phyloP scores from a whole-genome alignment of 2,888 invertebrate species.

The Hartigia nigra region DNA sequence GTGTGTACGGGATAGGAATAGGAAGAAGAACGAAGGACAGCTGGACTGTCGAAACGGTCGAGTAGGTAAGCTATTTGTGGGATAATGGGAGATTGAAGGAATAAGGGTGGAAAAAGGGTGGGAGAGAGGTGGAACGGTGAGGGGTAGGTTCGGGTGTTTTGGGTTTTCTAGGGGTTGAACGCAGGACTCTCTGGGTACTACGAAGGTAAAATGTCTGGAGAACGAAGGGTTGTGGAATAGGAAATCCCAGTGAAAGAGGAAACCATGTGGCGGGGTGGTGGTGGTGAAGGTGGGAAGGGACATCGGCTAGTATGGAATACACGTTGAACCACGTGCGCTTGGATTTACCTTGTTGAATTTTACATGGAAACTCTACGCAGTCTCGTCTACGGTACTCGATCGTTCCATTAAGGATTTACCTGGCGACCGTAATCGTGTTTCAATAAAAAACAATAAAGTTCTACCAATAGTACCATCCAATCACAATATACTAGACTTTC shows the following conservation, averaged over 20 bases:
- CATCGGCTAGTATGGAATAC: constrained; percentile 17
- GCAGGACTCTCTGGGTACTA: not conserved
- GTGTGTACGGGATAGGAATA: constrained; percentile 23
- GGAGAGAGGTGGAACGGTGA: constrained; percentile 29
- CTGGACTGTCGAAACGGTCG: constrained; percentile 47
- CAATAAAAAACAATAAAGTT: constrained; percentile 7
- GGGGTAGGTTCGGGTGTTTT: constrained; percentile 1
- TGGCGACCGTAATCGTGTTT: constrained; percentile 17
- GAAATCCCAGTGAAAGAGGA: not conserved
- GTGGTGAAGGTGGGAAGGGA: too few relatives aligned
- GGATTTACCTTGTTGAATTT: constrained; percentile 51
- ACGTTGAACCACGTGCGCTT: constrained; percentile 41
- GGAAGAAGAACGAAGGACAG: constrained; percentile 31
- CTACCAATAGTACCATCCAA: not conserved
- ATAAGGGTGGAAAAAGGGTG: constrained; percentile 41
- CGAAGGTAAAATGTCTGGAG: not conserved
- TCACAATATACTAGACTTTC: not conserved
- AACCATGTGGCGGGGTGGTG: too few relatives aligned
- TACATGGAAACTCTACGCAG: constrained; percentile 38
- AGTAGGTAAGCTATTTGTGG: constrained; percentile 52
- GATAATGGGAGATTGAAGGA: constrained; percentile 56
- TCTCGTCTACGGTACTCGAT: constrained; percentile 17
- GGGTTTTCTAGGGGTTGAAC: not conserved
- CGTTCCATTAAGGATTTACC: constrained; percentile 21
- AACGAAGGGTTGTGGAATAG: not conserved